A percentile compares a stretch with the other conserved stretches of the same genome.
phyloP scores from a whole-genome alignment of 2,888 invertebrate species.

The Microplitis deprimator region DNA sequence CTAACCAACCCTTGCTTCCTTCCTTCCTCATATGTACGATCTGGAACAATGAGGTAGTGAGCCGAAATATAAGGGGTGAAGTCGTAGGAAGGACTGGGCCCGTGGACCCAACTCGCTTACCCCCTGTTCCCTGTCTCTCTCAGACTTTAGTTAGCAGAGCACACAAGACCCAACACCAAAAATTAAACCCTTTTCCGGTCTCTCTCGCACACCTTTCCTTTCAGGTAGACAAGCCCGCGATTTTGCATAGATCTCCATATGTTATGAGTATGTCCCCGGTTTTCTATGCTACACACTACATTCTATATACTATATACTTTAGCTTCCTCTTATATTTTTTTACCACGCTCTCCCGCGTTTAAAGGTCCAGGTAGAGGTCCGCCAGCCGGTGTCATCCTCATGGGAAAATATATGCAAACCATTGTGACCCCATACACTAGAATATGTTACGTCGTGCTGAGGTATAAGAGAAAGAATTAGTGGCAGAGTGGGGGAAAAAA shows the following conservation, averaged over 20 bases:
- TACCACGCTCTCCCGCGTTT: conserved; percentile 59
- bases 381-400: conserved; percentile 70
- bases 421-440: conserved; percentile 63
- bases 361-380: conserved; percentile 69
- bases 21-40: conserved; percentile 54
- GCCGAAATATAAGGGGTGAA: conserved; percentile 16
- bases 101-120: conserved; percentile 43
- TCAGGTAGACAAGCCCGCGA: conserved; percentile 64
- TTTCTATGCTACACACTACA: conserved; percentile 10
- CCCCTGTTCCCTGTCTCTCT: conserved; percentile 26
- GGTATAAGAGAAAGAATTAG: conserved; percentile 30
- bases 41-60: conserved; percentile 65
- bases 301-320: neutral
- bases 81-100: conserved; percentile 34
- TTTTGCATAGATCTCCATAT: conserved; percentile 72
- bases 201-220: conserved; percentile 14
- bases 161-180: neutral
- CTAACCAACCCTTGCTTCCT: conserved; percentile 56
- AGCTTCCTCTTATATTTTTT: conserved; percentile 53
- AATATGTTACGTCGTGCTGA: conserved; percentile 43
- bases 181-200: neutral
- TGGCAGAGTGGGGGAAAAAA: conserved; percentile 50
- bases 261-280: conserved; percentile 56
- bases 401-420: conserved; percentile 72
- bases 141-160: neutral